phyloP scores from a whole-genome alignment of 2,797 vertebrate species.

The Gymnoscopelus braueri region DNA sequence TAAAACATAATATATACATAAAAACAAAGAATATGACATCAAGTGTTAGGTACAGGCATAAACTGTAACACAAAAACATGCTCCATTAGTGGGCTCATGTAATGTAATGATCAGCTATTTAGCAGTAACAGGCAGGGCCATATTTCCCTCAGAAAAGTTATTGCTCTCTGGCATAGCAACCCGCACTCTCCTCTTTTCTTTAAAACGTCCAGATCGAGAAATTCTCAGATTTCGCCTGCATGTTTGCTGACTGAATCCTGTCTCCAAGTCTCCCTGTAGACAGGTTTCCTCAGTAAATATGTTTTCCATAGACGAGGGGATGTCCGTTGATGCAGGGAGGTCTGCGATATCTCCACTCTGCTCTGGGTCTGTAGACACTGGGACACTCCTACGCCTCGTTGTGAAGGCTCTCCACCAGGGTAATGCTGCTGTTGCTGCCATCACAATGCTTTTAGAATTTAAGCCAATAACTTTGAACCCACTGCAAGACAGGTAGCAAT shows the following conservation, averaged over 20 bases:
- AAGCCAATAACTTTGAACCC: not conserved
- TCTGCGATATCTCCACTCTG: conserved; percentile 22
- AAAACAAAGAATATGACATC: too few species aligned
- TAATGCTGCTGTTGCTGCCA: conserved; percentile 67
- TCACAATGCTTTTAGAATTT: conserved; percentile 22
- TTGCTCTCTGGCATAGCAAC: conserved; percentile 77
- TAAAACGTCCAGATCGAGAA: conserved; percentile 87
- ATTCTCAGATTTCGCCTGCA: conserved; percentile 83
- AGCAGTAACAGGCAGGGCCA: conserved; percentile 10
- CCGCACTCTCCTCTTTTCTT: conserved; percentile 84
- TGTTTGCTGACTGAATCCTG: conserved; percentile 61
- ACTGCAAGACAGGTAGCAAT: not conserved
- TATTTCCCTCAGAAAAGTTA: conserved; percentile 74
- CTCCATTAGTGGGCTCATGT: not conserved
- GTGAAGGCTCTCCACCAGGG: conserved; percentile 85
- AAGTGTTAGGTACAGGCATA: not conserved
- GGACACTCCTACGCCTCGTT: conserved; percentile 71
- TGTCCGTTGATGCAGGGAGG: conserved; percentile 41
- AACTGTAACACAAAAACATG: not conserved
- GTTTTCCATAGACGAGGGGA: conserved; percentile 66
- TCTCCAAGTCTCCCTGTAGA: conserved; percentile 58
- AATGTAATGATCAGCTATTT: conserved; percentile 47
- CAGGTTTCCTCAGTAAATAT: conserved; percentile 36
- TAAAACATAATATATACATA: too few species aligned
- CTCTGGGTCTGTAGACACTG: conserved; percentile 60